These are phyloP conservation scores for Calosoma granatense DNA, from an alignment of 1,140 invertebrate species.

Conservation along the genomic window DNA sequence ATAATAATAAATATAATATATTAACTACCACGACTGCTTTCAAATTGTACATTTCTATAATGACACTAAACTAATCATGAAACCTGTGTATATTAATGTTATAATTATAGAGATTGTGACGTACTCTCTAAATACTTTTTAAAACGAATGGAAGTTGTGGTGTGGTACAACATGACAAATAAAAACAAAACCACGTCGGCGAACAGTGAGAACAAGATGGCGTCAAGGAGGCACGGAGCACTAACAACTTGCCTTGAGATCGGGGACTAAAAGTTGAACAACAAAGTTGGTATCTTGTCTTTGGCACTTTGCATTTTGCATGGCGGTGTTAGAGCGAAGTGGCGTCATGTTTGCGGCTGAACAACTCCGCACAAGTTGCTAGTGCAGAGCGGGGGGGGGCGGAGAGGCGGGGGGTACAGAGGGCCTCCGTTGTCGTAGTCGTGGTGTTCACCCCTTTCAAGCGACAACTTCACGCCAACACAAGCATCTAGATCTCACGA, in stretches of 20 bases:
- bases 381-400: neutral
- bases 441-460: neutral
- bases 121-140: too few species aligned
- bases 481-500: neutral
- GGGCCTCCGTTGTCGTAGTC: neutral
- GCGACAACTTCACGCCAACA: neutral
- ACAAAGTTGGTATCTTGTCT: constrained; percentile 6
- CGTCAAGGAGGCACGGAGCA: neutral
- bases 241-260: neutral
- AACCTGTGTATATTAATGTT: too few species aligned
- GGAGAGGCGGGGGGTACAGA: neutral
- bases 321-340: constrained; percentile 5
- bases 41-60: too few species aligned
- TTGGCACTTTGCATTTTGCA: neutral
- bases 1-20: too few species aligned
- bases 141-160: too few species aligned
- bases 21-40: too few species aligned
- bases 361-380: constrained; percentile 15
- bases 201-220: too few species aligned
- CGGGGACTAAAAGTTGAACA: neutral
- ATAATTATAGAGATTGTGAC: too few species aligned
- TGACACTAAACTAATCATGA: too few species aligned
- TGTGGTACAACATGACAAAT: too few species aligned
- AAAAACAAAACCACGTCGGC: too few species aligned
- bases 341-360: constrained; percentile 24